phyloP scores from a whole-genome alignment of 2,797 vertebrate genomes.

The Aeoliscus strigatus region DNA sequence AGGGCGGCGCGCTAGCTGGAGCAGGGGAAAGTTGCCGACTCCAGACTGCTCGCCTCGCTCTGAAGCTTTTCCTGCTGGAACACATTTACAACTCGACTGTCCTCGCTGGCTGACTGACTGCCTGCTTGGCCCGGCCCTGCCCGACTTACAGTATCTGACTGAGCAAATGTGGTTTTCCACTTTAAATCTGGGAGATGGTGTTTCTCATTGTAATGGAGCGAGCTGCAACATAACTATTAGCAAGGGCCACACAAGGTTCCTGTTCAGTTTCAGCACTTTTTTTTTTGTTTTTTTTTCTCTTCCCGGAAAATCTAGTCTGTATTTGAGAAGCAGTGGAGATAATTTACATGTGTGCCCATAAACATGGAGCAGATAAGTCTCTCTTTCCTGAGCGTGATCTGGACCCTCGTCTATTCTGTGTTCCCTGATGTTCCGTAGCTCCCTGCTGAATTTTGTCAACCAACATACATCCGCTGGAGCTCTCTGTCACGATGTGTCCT shows the following conservation, averaged over 20 bases:
- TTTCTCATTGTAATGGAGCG: constrained; percentile 1
- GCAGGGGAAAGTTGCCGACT: constrained; percentile 74
- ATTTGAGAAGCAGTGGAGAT: constrained; percentile 19
- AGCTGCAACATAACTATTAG: not conserved
- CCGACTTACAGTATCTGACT: constrained; percentile 35
- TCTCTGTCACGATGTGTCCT: constrained; percentile 10
- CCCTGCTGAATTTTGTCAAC: not conserved
- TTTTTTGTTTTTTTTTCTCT: constrained; percentile 6
- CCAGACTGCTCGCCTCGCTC: constrained; percentile 71
- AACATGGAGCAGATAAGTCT: constrained; percentile 73
- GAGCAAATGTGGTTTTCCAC: constrained; percentile 23
- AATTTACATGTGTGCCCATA: constrained; percentile 30
- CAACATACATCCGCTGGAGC: constrained; percentile 2
- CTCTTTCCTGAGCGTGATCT: too few species aligned
- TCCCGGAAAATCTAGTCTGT: constrained; percentile 8
- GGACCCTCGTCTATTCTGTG: constrained; percentile 55
- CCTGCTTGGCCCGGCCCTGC: constrained; percentile 48
- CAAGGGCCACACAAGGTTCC: too few species aligned
- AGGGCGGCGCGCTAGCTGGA: constrained; percentile 65
- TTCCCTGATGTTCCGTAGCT: constrained; percentile 7
- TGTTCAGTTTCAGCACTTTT: constrained; percentile 1
- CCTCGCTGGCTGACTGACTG: constrained; percentile 56
- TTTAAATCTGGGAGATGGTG: constrained; percentile 2
- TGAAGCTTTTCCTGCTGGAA: constrained; percentile 76
- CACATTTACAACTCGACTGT: constrained; percentile 72